Evolutionary conservation across 2,113 vertebrate species (phyloP), one percentile per base, ranked within the genome.

Genomic region (Archocentrus centrarchus): DNA sequence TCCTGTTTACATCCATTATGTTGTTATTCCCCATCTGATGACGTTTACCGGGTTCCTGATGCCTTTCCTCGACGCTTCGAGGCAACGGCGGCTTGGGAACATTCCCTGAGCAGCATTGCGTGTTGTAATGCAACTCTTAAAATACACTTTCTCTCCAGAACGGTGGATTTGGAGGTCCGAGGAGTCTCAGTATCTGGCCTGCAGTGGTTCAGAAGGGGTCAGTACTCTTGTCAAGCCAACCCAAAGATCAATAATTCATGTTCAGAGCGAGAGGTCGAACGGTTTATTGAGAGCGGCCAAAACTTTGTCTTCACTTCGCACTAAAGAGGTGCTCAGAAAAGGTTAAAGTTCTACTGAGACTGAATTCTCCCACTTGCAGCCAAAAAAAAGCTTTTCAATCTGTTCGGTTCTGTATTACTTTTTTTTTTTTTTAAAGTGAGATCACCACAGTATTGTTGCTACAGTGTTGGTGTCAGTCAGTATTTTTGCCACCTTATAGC

Each of bases 71-170:
- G 86, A 91, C 63, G 7, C 77, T 90, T 93, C 14, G 35, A 83
- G 84, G 86, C 75, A 73, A 66, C 5, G 41, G 15, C 6, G 15
- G 86, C 81, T 84, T 64, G 82, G 87, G 90, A 88, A 90, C 75
- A 47, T 60, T 79, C 53, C 66, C 83, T 84, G 53, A 60, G 79
- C 63, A 83, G 88, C 47, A 68, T 92, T 91, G 91, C 88, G 89
- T 89, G 92, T 90, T 93, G 86, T 93, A 93, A 93, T 84, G 86
- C 92, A 92, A 81, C 85, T 86, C 84, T 88, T 77, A 80, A 62
- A 58, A 82, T 60, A 79, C 81, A 77, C 66, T 83, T 77, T 81
- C 77, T 91, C 87, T 87, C 77, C 77, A 79, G 76, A 88, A 44
- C 30, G 66, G 66, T 76, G 73, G 77, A 57, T 78, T 59, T 4